A percentile compares a stretch with the other conserved stretches of the same genome.
Evolutionary conservation across 2,888 invertebrate species (phyloP).

Genomic region (Scaptomyza reducta): DNA sequence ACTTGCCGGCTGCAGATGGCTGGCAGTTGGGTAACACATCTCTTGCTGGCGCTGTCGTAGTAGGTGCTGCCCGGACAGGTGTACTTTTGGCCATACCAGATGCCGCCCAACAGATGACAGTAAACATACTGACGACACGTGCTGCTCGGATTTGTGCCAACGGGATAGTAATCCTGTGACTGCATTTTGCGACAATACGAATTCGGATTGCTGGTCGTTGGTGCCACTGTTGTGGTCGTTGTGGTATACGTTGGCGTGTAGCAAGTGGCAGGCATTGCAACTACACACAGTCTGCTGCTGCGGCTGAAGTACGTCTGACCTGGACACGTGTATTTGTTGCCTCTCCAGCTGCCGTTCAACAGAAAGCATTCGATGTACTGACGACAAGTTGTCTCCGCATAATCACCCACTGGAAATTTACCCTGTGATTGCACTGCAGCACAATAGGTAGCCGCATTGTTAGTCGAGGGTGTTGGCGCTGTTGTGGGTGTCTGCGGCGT

Average conservation of each 20-base stretch:
- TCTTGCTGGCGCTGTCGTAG: constrained; percentile 54
- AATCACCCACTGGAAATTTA: constrained; percentile 59
- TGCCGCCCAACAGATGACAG: constrained; percentile 52
- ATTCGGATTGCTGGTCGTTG: constrained; percentile 44
- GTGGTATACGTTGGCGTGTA: constrained; percentile 38
- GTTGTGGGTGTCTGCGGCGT: constrained; percentile 7
- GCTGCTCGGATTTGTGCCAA: constrained; percentile 57
- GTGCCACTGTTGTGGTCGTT: constrained; percentile 47
- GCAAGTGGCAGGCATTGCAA: constrained; percentile 33
- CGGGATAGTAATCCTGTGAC: constrained; percentile 54
- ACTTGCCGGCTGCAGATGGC: constrained; percentile 52
- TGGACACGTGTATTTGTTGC: constrained; percentile 67
- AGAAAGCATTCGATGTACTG: constrained; percentile 71
- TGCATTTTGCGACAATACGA: constrained; percentile 61
- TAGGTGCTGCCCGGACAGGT: constrained; percentile 71
- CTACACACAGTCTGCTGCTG: constrained; percentile 43
- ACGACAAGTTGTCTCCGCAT: constrained; percentile 65
- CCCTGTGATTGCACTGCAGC: constrained; percentile 41
- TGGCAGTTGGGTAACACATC: constrained; percentile 56
- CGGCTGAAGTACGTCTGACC: constrained; percentile 65
- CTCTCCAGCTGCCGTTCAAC: constrained; percentile 60
- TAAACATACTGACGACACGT: constrained; percentile 73
- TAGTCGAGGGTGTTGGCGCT: constrained; percentile 30
- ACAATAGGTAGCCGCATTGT: constrained; percentile 57
- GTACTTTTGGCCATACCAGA: constrained; percentile 70